These are phyloP conservation scores for Stichopus chloronotus DNA, from an alignment of 35 echinoderm and acorn worm genomes.

Conservation along the genomic window DNA sequence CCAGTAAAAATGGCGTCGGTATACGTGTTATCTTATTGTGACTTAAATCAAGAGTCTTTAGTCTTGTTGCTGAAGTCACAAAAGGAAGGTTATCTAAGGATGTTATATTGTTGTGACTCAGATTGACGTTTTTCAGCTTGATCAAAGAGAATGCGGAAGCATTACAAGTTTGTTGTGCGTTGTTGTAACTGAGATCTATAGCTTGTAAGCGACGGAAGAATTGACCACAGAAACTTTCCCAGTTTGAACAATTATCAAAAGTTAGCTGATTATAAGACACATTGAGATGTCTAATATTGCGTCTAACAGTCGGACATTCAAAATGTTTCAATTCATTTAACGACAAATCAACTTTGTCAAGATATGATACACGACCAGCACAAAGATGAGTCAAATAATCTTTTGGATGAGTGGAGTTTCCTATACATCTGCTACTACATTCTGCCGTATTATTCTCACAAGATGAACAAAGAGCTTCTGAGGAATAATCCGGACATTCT, in stretches of 20 bases:
- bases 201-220: neutral
- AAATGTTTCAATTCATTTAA: neutral
- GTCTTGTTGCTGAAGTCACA: neutral
- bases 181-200: neutral
- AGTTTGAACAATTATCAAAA: neutral
- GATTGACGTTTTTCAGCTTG: neutral
- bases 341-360: neutral
- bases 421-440: no score
- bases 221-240: neutral
- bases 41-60: neutral
- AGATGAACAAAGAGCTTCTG: neutral
- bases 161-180: neutral
- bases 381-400: neutral
- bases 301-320: neutral
- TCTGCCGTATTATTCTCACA: no score
- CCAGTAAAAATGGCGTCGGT: no score
- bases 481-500: no score
- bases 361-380: neutral
- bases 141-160: neutral
- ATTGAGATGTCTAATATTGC: neutral
- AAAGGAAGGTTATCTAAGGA: slow-evolving; percentile 16
- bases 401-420: no score
- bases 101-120: neutral
- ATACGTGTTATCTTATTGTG: no score
- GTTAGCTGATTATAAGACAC: neutral